phyloP scores from a whole-genome alignment of 2,113 vertebrate genomes.

The Ailuropoda melanoleuca region DNA sequence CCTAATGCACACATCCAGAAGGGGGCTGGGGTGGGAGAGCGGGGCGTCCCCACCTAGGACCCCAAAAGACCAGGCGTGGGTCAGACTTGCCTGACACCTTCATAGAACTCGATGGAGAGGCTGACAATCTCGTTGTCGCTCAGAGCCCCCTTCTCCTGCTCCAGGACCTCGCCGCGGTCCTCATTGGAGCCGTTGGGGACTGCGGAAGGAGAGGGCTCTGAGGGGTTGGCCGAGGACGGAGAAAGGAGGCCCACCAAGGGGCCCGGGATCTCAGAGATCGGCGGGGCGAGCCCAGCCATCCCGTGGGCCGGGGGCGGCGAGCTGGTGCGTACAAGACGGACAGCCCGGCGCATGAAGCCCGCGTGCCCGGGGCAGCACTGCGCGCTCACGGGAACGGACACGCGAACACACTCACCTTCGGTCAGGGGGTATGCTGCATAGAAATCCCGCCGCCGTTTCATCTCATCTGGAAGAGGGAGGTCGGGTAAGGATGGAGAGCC shows the following conservation, averaged over 20 bases:
- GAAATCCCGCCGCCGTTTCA: conserved; percentile 95
- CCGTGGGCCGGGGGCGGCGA: neutral
- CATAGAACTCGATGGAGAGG: conserved; percentile 95
- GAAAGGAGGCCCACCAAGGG: neutral
- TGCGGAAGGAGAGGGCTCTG: conserved; percentile 51
- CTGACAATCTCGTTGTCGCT: conserved; percentile 94
- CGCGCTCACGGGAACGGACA: rapidly evolving
- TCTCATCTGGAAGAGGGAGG: conserved; percentile 88
- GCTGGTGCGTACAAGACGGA: rapidly evolving
- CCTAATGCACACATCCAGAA: neutral
- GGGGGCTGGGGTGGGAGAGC: neutral
- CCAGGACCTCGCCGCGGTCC: conserved; percentile 85
- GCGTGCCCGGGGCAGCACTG: rapidly evolving
- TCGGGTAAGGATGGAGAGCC: neutral
- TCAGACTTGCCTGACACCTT: conserved; percentile 88
- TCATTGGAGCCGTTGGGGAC: conserved; percentile 86
- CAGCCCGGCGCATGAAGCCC: neutral
- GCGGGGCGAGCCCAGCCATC: neutral
- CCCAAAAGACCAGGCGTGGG: neutral
- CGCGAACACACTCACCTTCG: conserved; percentile 80
- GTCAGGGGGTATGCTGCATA: conserved; percentile 89
- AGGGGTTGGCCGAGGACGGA: neutral
- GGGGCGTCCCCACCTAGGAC: neutral
- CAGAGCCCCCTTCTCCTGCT: conserved; percentile 90
- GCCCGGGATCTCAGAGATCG: neutral